These are phyloP conservation scores for Eupsittula cactorum DNA, from an alignment of 2,113 vertebrate genomes.

Conservation along the genomic window DNA sequence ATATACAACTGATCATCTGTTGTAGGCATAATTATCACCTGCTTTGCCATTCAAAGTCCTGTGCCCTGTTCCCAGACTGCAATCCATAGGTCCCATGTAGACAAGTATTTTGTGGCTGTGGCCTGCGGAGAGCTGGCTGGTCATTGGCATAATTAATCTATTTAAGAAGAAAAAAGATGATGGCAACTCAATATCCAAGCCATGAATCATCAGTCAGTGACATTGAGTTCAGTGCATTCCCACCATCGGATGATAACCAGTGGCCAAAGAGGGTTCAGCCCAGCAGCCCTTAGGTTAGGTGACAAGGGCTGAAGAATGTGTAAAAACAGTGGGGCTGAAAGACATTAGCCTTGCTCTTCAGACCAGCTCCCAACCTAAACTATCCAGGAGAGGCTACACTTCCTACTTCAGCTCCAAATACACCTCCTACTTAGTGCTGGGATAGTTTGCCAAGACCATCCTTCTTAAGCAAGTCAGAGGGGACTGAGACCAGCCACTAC, in stretches of 20 bases:
- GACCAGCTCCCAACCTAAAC: background rate
- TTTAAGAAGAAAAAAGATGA: background rate
- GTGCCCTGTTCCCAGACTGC: background rate
- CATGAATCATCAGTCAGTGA: background rate
- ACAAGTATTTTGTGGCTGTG: background rate
- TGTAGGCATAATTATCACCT: background rate
- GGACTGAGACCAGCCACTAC: background rate
- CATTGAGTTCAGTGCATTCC: background rate
- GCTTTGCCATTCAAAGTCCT: background rate
- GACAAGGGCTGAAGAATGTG: background rate
- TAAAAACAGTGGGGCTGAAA: background rate
- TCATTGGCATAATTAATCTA: background rate
- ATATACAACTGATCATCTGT: background rate
- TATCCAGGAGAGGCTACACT: background rate
- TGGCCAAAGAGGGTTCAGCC: background rate
- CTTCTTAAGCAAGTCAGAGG: background rate
- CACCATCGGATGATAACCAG: background rate
- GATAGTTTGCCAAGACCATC: background rate
- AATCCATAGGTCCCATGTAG: rapidly evolving
- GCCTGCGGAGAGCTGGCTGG: background rate
- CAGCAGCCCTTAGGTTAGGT: background rate
- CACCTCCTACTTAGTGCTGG: background rate
- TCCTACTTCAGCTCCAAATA: background rate
- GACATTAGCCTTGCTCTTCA: background rate
- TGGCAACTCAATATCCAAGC: background rate